Conservation (phyloP, 2,888 invertebrate species). For the Conomelus anceps region DNA sequence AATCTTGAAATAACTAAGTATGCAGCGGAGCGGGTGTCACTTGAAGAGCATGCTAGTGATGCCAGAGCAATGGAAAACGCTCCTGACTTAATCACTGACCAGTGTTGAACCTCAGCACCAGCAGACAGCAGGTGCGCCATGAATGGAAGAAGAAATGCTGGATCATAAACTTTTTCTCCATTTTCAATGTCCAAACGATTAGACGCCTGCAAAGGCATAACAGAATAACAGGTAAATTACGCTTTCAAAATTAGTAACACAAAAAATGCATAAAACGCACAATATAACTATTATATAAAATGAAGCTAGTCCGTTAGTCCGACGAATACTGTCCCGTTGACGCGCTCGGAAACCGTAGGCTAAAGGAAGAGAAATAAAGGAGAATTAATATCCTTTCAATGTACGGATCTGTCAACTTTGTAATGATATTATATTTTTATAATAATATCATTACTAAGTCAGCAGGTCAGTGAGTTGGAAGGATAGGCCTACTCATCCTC, state of each 20-base stretch:
- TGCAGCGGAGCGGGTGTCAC: not conserved
- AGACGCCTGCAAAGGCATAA: not conserved
- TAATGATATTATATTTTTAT: too few relatives aligned
- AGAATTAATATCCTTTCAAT: too few relatives aligned
- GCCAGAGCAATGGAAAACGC: not conserved
- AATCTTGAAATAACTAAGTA: not conserved
- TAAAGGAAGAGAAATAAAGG: too few relatives aligned
- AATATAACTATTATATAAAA: too few relatives aligned
- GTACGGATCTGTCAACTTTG: too few relatives aligned
- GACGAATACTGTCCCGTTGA: too few relatives aligned
- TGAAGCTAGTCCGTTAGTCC: too few relatives aligned
- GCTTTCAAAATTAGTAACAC: not conserved
- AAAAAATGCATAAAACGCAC: not conserved
- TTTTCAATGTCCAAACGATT: not conserved
- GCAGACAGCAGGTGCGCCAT: not conserved
- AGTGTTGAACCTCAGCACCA: not conserved
- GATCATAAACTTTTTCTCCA: not conserved
- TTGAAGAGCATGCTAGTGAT: not conserved
- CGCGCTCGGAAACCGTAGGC: too few relatives aligned
- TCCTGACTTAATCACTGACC: not conserved
- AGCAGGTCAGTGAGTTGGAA: too few relatives aligned
- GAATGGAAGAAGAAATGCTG: not conserved
- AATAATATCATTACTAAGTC: too few relatives aligned
- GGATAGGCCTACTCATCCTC: too few relatives aligned
- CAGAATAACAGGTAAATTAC: not conserved